These are phyloP conservation scores for Phortica variegata DNA, from an alignment of 1,140 invertebrate species.

Conservation along the genomic window DNA sequence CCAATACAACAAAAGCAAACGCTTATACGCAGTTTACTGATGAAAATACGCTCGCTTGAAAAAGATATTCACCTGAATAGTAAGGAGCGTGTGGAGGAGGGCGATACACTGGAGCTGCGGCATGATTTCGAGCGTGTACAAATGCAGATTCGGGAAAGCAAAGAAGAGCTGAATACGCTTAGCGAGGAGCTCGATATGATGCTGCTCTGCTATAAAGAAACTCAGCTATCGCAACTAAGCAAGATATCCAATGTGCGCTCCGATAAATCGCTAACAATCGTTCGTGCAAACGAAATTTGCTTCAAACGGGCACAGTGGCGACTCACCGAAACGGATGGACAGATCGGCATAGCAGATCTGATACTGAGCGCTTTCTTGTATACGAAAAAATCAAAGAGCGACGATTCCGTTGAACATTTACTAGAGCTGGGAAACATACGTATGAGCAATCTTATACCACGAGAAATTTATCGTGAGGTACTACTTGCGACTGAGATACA, in stretches of 20 bases:
- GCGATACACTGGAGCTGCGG: conserved; percentile 68
- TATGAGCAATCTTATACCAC: conserved; percentile 92
- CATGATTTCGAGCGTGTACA: conserved; percentile 71
- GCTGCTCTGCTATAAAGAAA: conserved; percentile 86
- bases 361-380: conserved; percentile 96
- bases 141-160: conserved; percentile 80
- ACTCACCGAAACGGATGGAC: conserved; percentile 95
- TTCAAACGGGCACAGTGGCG: conserved; percentile 99
- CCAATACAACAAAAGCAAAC: conserved; percentile 91
- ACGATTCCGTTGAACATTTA: conserved; percentile 96
- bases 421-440: conserved; percentile 95
- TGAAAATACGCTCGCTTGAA: conserved; percentile 79
- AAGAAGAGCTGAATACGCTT: conserved; percentile 79
- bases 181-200: conserved; percentile 94
- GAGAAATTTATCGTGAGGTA: conserved; percentile 93
- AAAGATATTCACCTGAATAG: conserved; percentile 89
- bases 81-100: conserved; percentile 74
- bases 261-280: conserved; percentile 73
- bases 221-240: conserved; percentile 67
- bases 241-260: conserved; percentile 58
- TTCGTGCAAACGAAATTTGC: conserved; percentile 93
- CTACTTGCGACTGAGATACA: conserved; percentile 84
- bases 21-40: conserved; percentile 77
- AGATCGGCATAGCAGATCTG: conserved; percentile 94
- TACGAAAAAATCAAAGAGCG: conserved; percentile 93